Evolutionary conservation across 37 sponge, comb jelly and placozoan genomes (phyloP).

Genomic region (Lycopodina hypogea): DNA sequence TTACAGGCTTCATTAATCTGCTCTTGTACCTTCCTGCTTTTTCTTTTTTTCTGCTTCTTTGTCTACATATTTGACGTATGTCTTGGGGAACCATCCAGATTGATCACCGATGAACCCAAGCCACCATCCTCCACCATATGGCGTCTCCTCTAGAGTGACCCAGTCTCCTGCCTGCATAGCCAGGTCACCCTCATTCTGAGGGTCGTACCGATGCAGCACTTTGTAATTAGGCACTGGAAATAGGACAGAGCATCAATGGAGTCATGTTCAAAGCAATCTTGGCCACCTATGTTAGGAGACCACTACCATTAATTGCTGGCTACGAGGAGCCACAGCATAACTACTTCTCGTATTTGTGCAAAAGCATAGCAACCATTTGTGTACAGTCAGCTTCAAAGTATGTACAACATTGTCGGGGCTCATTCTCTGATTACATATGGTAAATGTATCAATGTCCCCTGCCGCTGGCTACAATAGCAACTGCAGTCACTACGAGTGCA

Average conservation of each 20-base stretch:
- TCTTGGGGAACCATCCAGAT: conserved; percentile 46
- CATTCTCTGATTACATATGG: too few relatives aligned
- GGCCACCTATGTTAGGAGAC: too few relatives aligned
- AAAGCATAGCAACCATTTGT: too few relatives aligned
- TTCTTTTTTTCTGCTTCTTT: conserved; percentile 43
- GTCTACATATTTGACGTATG: conserved; percentile 36
- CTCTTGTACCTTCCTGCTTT: conserved; percentile 18
- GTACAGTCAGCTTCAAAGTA: too few relatives aligned
- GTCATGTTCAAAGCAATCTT: neutral
- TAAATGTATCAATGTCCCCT: too few relatives aligned
- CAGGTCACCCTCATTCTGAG: conserved; percentile 57
- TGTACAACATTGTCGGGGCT: too few relatives aligned
- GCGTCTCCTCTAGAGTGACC: conserved; percentile 57
- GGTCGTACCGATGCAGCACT: conserved; percentile 50
- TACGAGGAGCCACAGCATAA: too few relatives aligned
- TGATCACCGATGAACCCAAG: conserved; percentile 3
- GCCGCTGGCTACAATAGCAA: too few relatives aligned
- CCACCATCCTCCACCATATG: conserved; percentile 58
- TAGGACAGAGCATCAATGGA: neutral
- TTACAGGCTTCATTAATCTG: neutral
- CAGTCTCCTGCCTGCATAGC: conserved; percentile 54
- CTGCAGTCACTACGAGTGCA: too few relatives aligned
- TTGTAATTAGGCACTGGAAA: conserved; percentile 48
- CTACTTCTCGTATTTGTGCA: too few relatives aligned
- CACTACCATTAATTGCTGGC: too few relatives aligned